Base-by-base conservation (phyloP, 1,140 invertebrate genomes). In the Eumeta japonica region DNA sequence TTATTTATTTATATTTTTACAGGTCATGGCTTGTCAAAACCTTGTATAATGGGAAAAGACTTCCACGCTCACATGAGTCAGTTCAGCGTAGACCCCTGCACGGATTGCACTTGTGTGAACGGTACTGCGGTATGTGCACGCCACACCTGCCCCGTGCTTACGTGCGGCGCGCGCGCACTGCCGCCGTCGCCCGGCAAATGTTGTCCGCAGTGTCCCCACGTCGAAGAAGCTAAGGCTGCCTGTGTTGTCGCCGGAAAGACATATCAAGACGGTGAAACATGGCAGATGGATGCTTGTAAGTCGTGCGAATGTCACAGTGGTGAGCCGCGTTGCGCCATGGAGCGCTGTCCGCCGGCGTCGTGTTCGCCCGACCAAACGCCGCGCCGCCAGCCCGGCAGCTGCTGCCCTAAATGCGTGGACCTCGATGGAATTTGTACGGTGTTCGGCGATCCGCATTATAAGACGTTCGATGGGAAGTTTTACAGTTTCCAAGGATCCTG, bases 371-470 rank as follows among this genome's bases (percentile, higher is more conserved):
- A 90, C 16, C 86, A 89, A 43, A 82, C 82, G 31, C 56, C 86
- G 10, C 81, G 85, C 17, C 82, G 85, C 28, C 65, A 81, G 2
- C 80, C 86, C 4, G 89, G 87, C 15, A 84, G 91, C 42, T 96
- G 92, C 60, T 97, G 93, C 70, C 82, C 86, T 1, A 82, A 84
- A 48, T 96, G 93, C 63, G 81, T 90, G 16, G 88, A 92, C 66
- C 86, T 87, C 77, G 88, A 93, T 36, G 91, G 90, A 3, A 86
- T 92, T 0, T 96, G 93, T 64, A 90, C 89, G 0, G 91, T 93
- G 0, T 96, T 92, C 59, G 92, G 92, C 1, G 92, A 96, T 68
- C 91, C 92, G 1, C 92, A 96, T 58, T 96, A 94, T 60, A 84
- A 88, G 48, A 94, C 92, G 3, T 97, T 95, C 62, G 94, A 97